Base-by-base conservation (phyloP, 2,888 invertebrate genomes). In the Melanostoma scalare region DNA sequence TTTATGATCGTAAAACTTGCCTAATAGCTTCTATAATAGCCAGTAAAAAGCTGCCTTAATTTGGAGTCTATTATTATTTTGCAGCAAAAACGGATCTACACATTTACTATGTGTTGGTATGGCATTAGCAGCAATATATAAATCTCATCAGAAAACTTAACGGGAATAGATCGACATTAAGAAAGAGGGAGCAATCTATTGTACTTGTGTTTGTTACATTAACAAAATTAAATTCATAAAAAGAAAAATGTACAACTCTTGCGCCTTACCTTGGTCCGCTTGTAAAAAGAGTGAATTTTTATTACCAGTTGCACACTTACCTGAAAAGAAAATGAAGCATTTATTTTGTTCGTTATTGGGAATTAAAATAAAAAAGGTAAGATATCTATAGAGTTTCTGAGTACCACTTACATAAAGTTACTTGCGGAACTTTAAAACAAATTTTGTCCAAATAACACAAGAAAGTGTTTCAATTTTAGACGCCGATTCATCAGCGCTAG, bases 391-490 rank as follows among this genome's bases (percentile, higher is more conserved):
- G 42, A 40, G 53, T 61, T 79, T 74, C 58, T 84, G 74, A 84
- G 79, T 74, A 84, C 60, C 71, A 79, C 84, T 31, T 84, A 84
- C 84, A 82, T 69, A 87, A 77, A 55, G 85, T 84, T 67, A 20
- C 20, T 85, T 86, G 40, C 84, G 86, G 61, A 87, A 84, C 80
- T 87, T 87, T 44, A 84, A 85, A 65, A 86, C 86, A 36, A 87
- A 77, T 48, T 86, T 86, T 56, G 88, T 89, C 90, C 91, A 91
- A 87, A 90, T 91, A 82, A 91, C 89, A 87, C 91, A 91, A 81
- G 90, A 88, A 75, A 88, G 88, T 56, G 90, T 88, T 85, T 87
- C 63, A 33, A 68, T 74, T 6, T 65, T 81, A 1, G 60, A 84
- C 77, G 87, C 75, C 78, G 85, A 72, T 72, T 87, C 87, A 42